Evolutionary conservation across 2,888 invertebrate species (phyloP).

Genomic region (Nesidiocoris tenuis): DNA sequence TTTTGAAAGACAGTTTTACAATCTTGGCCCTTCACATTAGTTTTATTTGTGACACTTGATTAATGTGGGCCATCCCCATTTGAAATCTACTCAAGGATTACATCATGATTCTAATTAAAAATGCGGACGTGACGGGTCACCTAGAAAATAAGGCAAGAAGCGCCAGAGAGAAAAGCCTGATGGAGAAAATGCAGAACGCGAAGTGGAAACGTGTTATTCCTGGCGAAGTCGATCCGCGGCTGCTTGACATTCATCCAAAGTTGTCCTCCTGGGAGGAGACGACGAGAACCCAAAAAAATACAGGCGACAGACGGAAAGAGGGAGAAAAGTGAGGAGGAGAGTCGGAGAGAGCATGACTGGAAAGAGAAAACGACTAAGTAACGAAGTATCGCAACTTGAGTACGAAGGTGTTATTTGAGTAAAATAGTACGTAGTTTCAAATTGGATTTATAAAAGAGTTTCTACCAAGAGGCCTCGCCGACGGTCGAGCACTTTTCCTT

Average conservation of each 20-base stretch:
- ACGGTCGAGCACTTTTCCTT: constrained; percentile 6
- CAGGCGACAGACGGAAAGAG: background rate
- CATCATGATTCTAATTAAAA: background rate
- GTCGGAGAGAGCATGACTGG: constrained; percentile 29
- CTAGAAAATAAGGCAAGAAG: no score
- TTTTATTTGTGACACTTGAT: no score
- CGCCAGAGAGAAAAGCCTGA: background rate
- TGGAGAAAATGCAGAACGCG: background rate
- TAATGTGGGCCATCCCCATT: no score
- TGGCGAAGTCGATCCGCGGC: constrained; percentile 16
- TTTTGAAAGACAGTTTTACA: background rate
- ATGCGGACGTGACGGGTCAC: background rate
- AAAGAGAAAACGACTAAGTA: constrained; percentile 35
- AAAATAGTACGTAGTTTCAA: constrained; percentile 40
- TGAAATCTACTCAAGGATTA: no score
- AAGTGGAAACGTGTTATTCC: background rate
- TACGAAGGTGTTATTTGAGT: constrained; percentile 33
- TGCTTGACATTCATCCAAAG: constrained; percentile 36
- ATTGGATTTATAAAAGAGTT: constrained; percentile 35
- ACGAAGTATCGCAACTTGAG: constrained; percentile 38
- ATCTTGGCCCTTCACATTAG: no score
- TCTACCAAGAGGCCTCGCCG: constrained; percentile 5
- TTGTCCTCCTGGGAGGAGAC: constrained; percentile 20
- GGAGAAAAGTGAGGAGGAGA: constrained; percentile 2
- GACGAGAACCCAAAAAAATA: constrained; percentile 29